A percentile compares a stretch with the other conserved stretches of the same genome.
Conservation (phyloP, 1,140 invertebrate species). For the Lethrus apterus region DNA sequence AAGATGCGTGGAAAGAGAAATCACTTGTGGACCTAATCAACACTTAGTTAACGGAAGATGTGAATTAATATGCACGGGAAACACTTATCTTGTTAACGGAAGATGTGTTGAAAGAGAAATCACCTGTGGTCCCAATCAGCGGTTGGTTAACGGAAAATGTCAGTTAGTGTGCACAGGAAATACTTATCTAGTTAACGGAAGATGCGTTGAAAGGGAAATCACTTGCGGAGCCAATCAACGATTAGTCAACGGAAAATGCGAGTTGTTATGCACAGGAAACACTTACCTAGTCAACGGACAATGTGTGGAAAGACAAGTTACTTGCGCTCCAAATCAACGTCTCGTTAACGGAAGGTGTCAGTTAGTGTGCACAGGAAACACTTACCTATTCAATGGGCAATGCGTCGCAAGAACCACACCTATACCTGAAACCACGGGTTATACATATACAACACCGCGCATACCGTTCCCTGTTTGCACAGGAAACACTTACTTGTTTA, state of each 20-base stretch:
- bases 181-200: no score
- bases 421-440: no score
- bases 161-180: background rate
- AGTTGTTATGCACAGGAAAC: constrained; percentile 4
- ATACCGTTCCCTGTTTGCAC: no score
- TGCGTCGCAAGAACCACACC: constrained; percentile 6
- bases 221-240: constrained; percentile 1
- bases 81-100: no score
- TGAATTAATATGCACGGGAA: no score
- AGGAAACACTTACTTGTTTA: no score
- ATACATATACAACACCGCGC: no score
- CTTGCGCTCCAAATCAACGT: constrained; percentile 4
- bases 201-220: background rate
- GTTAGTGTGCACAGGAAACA: constrained; percentile 1
- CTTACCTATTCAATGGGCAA: background rate
- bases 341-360: constrained; percentile 8
- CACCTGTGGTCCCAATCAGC: background rate
- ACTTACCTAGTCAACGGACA: constrained; percentile 10
- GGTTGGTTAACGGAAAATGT: constrained; percentile 7
- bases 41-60: no score
- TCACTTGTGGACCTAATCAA: no score
- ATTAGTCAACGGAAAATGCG: constrained; percentile 10
- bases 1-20: no score
- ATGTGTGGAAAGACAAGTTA: constrained; percentile 6
- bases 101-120: no score